Percentiles rank a stretch among this genome's conserved stretches.
phyloP scores from a whole-genome alignment of 2,113 vertebrate genomes.

The Callithrix jacchus region DNA sequence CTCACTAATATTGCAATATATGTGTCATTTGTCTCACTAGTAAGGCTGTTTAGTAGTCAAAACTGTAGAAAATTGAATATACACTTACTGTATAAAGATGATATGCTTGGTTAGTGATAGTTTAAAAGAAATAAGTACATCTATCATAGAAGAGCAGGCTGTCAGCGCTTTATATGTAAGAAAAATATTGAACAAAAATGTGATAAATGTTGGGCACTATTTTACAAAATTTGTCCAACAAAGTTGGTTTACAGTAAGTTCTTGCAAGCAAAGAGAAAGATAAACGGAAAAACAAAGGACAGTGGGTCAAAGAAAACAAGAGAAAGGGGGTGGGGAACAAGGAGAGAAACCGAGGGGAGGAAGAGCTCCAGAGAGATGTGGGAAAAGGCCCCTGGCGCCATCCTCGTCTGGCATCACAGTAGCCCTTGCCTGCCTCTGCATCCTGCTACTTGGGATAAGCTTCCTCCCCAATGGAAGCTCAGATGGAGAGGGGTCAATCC shows the following conservation, averaged over 20 bases:
- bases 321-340: neutral
- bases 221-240: conserved; percentile 77
- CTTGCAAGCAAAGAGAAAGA: neutral
- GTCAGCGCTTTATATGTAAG: conserved; percentile 83
- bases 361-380: neutral
- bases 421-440: conserved; percentile 56
- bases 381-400: conserved; percentile 45
- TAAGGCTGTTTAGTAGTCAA: conserved; percentile 86
- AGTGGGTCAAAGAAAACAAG: neutral
- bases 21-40: conserved; percentile 84
- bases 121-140: conserved; percentile 88
- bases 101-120: conserved; percentile 88
- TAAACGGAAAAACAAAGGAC: neutral
- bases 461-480: conserved; percentile 55
- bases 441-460: conserved; percentile 60
- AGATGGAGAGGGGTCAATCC: conserved; percentile 61
- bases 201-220: conserved; percentile 77
- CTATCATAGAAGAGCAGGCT: conserved; percentile 85
- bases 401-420: conserved; percentile 48
- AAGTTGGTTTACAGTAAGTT: conserved; percentile 74
- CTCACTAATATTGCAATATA: conserved; percentile 77
- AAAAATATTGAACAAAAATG: conserved; percentile 82
- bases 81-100: conserved; percentile 87
- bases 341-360: fast-evolving
- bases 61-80: conserved; percentile 88